Conservation (phyloP, 2,113 vertebrate species). For the Falco punctatus region DNA sequence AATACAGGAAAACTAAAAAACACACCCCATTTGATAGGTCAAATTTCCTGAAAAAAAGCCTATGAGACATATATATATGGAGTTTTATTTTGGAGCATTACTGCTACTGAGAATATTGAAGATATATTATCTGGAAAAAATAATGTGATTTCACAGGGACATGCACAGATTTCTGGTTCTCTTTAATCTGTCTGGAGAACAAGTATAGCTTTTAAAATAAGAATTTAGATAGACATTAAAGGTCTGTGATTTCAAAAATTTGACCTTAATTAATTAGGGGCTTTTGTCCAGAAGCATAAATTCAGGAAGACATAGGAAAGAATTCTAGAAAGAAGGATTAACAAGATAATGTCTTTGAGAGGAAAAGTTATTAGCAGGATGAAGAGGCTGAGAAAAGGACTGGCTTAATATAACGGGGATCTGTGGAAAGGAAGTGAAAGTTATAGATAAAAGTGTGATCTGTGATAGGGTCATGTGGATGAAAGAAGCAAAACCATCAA, state of each 20-base stretch:
- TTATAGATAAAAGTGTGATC: neutral
- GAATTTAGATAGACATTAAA: neutral
- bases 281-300: neutral
- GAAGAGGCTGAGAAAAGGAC: neutral
- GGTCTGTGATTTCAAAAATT: neutral
- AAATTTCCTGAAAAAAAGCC: neutral
- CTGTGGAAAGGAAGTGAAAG: neutral
- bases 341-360: neutral
- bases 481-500: neutral
- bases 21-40: neutral
- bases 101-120: neutral
- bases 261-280: neutral
- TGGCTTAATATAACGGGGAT: neutral
- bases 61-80: neutral
- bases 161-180: neutral
- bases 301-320: neutral
- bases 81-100: neutral
- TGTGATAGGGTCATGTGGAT: neutral
- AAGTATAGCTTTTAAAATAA: neutral
- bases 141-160: neutral
- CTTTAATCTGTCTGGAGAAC: neutral
- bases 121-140: neutral
- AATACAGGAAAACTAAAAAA: neutral
- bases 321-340: neutral
- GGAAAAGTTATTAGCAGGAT: neutral